Evolutionary conservation across 2,797 vertebrate species (phyloP), one percentile per base, ranked within the genome.

Genomic region (Triplophysa bombifrons): DNA sequence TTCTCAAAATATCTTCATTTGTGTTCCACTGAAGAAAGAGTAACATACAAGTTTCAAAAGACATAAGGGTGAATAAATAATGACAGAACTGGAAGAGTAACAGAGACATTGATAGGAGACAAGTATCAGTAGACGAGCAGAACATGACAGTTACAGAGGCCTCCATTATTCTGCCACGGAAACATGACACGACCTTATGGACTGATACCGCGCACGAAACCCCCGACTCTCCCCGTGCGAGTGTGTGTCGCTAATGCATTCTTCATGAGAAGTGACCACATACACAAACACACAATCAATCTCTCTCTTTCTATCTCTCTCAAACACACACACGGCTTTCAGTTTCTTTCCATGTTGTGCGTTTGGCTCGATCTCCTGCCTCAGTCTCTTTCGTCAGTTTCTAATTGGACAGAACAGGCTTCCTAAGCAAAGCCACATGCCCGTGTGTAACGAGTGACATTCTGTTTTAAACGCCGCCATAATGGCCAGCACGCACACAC

Each of bases 111-210:
- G 93, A 94, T 20, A 90, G 87, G 88, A 89, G 91, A 92, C 93
- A 93, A 94, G 92, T 93, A 88, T 89, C 91, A 93, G 92, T 91
- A 90, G 94, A 92, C 90, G 91, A 92, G 91, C 89, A 85, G 91
- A 93, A 95, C 95, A 94, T 95, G 95, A 96, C 96, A 96, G 94
- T 91, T 95, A 95, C 95, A 95, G 90, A 91, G 60, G 7, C 90
- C 91, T 92, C 93, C 92, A 96, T 97, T 96, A 97, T 92, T 95
- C 89, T 87, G 77, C 80, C 69, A 84, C 66, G 27, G 27, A 64
- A 55, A 85, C 46, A 61, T 27, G 41, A 80, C 70, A 46, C 22
- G 46, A 77, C 70, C 66, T 67, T 51, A 58, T 50, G 70, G n/a
- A 63, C 53, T 17, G 69, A 65, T 65, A 41, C 34, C 11, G 16